Conservation (phyloP, 2,888 invertebrate species). For the Morpho helenor region DNA sequence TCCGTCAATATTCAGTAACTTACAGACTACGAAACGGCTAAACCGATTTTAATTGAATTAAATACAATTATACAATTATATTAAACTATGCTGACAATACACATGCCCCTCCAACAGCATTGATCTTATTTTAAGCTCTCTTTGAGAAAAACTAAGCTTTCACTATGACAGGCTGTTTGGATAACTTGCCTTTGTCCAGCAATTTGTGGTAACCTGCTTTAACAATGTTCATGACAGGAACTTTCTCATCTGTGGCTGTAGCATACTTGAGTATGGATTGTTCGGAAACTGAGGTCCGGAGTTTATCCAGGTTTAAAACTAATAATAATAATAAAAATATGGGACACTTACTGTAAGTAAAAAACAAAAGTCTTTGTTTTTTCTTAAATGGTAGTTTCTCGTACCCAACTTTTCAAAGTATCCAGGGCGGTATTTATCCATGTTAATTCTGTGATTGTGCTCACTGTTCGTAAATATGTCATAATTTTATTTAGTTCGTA, state of each 20-base stretch:
- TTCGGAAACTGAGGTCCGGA: conserved; percentile 98
- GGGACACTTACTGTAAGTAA: too few relatives aligned
- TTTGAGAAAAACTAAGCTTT: conserved; percentile 99
- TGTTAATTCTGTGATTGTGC: conserved; percentile 99
- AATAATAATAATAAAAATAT: too few relatives aligned
- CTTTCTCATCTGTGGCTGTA: conserved; percentile 89
- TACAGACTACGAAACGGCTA: too few relatives aligned
- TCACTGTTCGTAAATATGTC: conserved; percentile 39
- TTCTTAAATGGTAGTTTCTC: conserved; percentile 97
- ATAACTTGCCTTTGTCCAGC: conserved; percentile 97
- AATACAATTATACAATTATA: conserved; percentile 47
- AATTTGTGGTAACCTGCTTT: conserved; percentile 98
- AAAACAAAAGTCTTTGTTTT: conserved; percentile 95
- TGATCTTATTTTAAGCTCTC: conserved; percentile 97
- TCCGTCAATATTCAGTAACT: too few relatives aligned
- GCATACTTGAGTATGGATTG: conserved; percentile 92
- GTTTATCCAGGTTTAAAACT: conserved; percentile 95
- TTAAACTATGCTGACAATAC: conserved; percentile 92
- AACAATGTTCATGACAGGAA: conserved; percentile 98
- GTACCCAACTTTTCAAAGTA: conserved; percentile 99
- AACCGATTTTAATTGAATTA: too few relatives aligned
- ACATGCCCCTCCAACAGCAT: conserved; percentile 97
- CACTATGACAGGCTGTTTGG: conserved; percentile 98
- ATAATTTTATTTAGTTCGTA: too few relatives aligned
- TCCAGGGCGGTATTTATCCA: conserved; percentile 99